Percentiles rank a stretch among this genome's conserved stretches.
These are phyloP conservation scores for Ameiurus melas DNA, from an alignment of 2,113 vertebrate species.

Conservation along the genomic window DNA sequence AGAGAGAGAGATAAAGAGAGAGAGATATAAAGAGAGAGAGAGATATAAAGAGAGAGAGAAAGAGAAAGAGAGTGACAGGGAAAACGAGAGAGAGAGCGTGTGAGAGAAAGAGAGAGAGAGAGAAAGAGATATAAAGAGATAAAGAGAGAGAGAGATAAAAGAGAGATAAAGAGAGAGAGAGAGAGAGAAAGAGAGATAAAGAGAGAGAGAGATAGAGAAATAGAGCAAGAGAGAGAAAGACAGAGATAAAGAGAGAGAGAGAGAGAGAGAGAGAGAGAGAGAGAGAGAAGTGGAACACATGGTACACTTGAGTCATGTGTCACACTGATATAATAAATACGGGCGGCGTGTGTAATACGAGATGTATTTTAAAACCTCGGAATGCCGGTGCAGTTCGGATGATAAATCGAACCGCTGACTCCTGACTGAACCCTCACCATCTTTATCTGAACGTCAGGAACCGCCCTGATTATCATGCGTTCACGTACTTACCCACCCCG, in stretches of 20 bases:
- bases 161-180: no score
- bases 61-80: no score
- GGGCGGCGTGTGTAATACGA: constrained; percentile 12
- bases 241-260: neutral
- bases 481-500: neutral
- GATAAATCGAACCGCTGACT: constrained; percentile 33
- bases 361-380: neutral
- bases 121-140: no score
- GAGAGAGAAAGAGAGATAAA: no score
- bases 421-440: constrained; percentile 22
- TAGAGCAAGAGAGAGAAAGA: no score
- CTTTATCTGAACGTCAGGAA: constrained; percentile 39
- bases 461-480: constrained; percentile 41
- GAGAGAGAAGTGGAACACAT: neutral
- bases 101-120: no score
- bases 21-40: no score
- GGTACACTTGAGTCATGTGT: constrained; percentile 6
- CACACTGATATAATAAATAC: constrained; percentile 28
- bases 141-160: no score
- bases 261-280: neutral
- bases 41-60: no score
- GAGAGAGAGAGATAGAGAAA: no score
- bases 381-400: neutral
- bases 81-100: no score
- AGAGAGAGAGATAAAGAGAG: no score